These are phyloP conservation scores for Oryzias curvinotus DNA, from an alignment of 2,113 vertebrate species.

Conservation along the genomic window DNA sequence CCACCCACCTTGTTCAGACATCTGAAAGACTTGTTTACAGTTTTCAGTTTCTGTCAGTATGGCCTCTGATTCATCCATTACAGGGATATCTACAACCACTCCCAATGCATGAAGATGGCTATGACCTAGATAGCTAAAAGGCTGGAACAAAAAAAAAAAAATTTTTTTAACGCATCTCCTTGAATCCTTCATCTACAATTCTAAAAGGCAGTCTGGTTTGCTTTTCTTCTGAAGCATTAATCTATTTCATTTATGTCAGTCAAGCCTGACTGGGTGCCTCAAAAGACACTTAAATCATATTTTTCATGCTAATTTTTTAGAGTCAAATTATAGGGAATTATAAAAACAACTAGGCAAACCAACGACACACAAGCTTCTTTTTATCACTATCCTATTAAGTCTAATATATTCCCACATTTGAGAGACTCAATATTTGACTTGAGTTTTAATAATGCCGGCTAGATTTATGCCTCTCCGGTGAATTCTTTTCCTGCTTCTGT, in stretches of 20 bases:
- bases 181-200: slow-evolving; percentile 14
- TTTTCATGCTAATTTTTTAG: not conserved
- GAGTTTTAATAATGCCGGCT: slow-evolving; percentile 39
- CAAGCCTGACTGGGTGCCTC: slow-evolving; percentile 33
- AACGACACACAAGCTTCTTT: not conserved
- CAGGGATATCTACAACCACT: slow-evolving; percentile 10
- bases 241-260: slow-evolving; percentile 24
- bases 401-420: slow-evolving; percentile 38
- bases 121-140: slow-evolving; percentile 20
- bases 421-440: slow-evolving; percentile 43
- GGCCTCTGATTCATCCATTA: slow-evolving; percentile 21
- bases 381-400: slow-evolving; percentile 14
- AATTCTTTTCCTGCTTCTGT: slow-evolving; percentile 28
- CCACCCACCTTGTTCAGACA: not conserved
- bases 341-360: slow-evolving; percentile 2
- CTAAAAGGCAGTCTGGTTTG: slow-evolving; percentile 12
- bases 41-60: not conserved
- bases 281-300: not conserved
- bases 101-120: slow-evolving; percentile 18
- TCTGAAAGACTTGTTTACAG: slow-evolving; percentile 18
- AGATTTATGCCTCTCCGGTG: slow-evolving; percentile 42
- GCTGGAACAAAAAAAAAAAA: not conserved
- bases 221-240: slow-evolving; percentile 10
- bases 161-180: not conserved
- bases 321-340: not conserved